These are phyloP conservation scores for Apamea monoglypha DNA, from an alignment of 2,888 invertebrate species.

Conservation along the genomic window DNA sequence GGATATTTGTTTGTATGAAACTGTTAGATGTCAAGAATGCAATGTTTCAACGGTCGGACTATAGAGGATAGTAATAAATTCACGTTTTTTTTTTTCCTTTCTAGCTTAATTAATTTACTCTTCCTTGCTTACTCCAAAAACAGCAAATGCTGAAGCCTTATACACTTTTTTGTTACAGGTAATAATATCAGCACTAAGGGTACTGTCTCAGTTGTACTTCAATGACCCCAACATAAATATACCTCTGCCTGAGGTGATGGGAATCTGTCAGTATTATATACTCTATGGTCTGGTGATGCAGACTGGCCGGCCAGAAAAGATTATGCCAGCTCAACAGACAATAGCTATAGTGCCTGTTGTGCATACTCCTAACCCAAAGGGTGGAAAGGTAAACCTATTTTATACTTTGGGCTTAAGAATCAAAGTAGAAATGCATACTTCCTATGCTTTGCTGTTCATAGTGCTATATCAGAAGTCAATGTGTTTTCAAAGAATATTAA, in stretches of 20 bases:
- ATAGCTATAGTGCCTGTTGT: conserved; percentile 88
- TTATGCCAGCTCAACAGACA: conserved; percentile 91
- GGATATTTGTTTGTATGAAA: background rate
- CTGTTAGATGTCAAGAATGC: background rate
- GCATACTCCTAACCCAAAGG: conserved; percentile 81
- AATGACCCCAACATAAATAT: conserved; percentile 78
- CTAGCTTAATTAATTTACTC: background rate
- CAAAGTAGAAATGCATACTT: background rate
- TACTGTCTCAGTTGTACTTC: conserved; percentile 84
- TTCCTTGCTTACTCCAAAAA: background rate
- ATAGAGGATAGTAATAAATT: background rate
- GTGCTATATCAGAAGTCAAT: background rate
- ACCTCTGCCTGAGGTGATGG: conserved; percentile 89
- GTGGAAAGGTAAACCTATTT: conserved; percentile 89
- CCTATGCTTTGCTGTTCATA: background rate
- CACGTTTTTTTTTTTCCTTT: background rate
- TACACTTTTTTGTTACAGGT: conserved; percentile 78
- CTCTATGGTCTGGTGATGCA: conserved; percentile 87
- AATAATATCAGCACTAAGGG: conserved; percentile 85
- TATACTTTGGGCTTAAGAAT: background rate
- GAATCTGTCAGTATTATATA: conserved; percentile 90
- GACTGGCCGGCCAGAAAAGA: conserved; percentile 85
- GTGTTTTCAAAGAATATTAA: background rate
- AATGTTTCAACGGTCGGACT: no score
- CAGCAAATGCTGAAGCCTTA: background rate